Conservation (phyloP, 2,113 vertebrate genomes). For the Pluvianellus socialis region DNA sequence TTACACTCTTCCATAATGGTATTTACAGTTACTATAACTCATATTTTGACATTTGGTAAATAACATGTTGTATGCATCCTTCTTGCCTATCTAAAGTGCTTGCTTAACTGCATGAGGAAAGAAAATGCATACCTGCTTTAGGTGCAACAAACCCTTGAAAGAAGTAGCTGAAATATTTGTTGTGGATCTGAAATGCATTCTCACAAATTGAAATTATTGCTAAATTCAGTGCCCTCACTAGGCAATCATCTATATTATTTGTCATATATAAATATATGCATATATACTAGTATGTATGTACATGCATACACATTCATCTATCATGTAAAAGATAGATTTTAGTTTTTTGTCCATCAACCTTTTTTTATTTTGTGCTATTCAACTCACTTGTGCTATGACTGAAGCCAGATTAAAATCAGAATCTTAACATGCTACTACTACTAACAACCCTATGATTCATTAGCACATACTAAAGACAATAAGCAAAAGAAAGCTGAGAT, state of each 20-base stretch:
- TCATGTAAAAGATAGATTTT: conserved; percentile 16
- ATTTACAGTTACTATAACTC: conserved; percentile 67
- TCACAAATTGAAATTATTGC: conserved; percentile 64
- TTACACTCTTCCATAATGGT: conserved; percentile 68
- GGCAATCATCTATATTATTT: conserved; percentile 39
- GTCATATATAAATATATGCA: conserved; percentile 60
- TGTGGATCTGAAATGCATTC: conserved; percentile 42
- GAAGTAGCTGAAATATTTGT: conserved; percentile 6
- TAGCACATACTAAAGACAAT: conserved; percentile 46
- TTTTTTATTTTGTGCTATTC: conserved; percentile 67
- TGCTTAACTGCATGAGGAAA: conserved; percentile 37
- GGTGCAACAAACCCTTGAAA: conserved; percentile 5
- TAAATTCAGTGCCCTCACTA: conserved; percentile 45
- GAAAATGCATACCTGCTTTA: conserved; percentile 37
- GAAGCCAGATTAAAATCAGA: conserved; percentile 62
- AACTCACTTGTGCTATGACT: conserved; percentile 60
- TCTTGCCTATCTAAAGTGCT: conserved; percentile 71
- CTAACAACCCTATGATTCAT: conserved; percentile 34
- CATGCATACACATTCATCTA: conserved; percentile 63
- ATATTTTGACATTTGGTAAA: conserved; percentile 45
- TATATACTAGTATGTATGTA: conserved; percentile 56
- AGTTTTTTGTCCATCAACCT: conserved; percentile 59
- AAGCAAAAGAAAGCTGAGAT: conserved; percentile 53
- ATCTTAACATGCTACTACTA: conserved; percentile 58
- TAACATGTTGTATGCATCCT: conserved; percentile 35